These are phyloP conservation scores for Poeciliopsis occidentalis DNA, from an alignment of 2,113 vertebrate genomes.

Conservation along the genomic window DNA sequence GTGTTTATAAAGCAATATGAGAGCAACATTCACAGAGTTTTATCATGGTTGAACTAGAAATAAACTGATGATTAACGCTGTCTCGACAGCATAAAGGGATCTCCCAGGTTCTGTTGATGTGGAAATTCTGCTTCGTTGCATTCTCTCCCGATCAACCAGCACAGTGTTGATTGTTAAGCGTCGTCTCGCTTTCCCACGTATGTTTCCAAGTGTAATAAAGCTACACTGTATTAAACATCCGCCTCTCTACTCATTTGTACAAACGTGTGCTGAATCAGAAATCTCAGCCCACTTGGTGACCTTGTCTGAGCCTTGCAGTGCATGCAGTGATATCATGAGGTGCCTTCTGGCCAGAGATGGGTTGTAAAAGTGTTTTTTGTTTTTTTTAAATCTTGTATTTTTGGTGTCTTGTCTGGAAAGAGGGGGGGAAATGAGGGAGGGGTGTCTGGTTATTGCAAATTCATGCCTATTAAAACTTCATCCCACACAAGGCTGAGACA, in stretches of 20 bases:
- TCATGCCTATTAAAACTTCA: conserved; percentile 64
- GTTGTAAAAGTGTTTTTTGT: conserved; percentile 44
- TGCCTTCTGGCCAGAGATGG: conserved; percentile 46
- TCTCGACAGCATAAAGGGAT: not conserved
- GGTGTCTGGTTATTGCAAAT: conserved; percentile 63
- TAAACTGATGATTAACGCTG: not conserved
- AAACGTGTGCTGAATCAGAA: conserved; percentile 43
- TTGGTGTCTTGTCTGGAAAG: conserved; percentile 52
- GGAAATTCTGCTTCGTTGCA: not conserved
- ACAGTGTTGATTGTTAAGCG: not conserved
- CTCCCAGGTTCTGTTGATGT: not conserved
- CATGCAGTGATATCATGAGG: conserved; percentile 35
- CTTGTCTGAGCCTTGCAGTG: conserved; percentile 61
- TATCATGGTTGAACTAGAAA: not conserved
- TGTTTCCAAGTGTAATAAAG: conserved; percentile 25
- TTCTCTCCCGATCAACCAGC: not conserved
- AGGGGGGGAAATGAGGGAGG: conserved; percentile 54
- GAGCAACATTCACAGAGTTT: not conserved
- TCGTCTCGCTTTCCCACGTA: conserved; percentile 29
- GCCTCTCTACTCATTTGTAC: not conserved
- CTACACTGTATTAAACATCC: conserved; percentile 44
- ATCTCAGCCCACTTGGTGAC: conserved; percentile 62
- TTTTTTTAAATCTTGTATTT: conserved; percentile 29
- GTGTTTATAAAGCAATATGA: no score
- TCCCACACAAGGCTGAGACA: conserved; percentile 73